A percentile compares a stretch with the other conserved stretches of the same genome.
Evolutionary conservation across 2,888 invertebrate species (phyloP).

Genomic region (Epiblema foenella): DNA sequence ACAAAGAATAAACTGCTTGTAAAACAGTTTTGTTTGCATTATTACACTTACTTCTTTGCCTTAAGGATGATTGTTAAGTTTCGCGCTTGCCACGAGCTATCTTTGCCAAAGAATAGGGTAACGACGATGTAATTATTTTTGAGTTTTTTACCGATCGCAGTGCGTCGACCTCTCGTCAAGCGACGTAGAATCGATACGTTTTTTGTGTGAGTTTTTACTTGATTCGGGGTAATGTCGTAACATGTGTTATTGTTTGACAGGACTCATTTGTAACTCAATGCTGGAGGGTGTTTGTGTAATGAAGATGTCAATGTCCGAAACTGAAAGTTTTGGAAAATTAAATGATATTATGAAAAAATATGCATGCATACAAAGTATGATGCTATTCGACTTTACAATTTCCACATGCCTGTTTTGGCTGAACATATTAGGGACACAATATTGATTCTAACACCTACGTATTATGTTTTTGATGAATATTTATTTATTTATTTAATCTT

Average conservation of each 20-base stretch:
- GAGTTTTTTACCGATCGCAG: constrained; percentile 35
- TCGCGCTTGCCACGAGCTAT: not conserved
- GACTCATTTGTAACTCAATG: constrained; percentile 38
- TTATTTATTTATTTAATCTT: too few species aligned
- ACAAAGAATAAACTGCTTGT: not conserved
- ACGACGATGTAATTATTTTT: constrained; percentile 43
- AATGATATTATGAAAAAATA: not conserved
- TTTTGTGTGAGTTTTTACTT: constrained; percentile 39
- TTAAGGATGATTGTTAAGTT: constrained; percentile 21
- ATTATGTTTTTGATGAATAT: too few species aligned
- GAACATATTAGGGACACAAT: too few species aligned
- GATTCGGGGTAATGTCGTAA: constrained; percentile 36
- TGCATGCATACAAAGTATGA: too few species aligned
- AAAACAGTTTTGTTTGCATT: not conserved
- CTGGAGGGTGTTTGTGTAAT: constrained; percentile 17
- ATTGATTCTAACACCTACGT: too few species aligned
- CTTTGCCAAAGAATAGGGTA: constrained; percentile 41
- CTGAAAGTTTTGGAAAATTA: not conserved
- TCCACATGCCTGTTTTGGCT: too few species aligned
- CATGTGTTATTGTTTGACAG: constrained; percentile 41
- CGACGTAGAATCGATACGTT: constrained; percentile 40
- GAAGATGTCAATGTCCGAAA: not conserved
- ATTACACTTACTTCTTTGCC: constrained; percentile 17
- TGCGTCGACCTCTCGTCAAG: constrained; percentile 37
- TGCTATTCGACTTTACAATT: too few species aligned